A percentile compares a stretch with the other conserved stretches of the same genome.
phyloP scores from a whole-genome alignment of 2,888 invertebrate species.

The Choreutis nemorana region DNA sequence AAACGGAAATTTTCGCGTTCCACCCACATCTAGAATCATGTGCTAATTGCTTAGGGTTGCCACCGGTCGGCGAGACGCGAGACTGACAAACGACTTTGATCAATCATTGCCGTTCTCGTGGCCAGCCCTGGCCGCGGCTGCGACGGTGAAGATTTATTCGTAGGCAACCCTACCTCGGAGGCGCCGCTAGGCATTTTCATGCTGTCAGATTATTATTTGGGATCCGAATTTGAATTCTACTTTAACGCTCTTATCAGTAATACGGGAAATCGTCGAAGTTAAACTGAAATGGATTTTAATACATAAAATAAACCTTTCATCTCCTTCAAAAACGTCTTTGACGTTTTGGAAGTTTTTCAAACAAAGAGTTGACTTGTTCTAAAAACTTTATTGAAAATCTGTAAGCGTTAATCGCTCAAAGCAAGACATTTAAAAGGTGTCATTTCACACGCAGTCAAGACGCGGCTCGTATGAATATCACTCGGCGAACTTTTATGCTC shows the following conservation, averaged over 20 bases:
- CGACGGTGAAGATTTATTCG: slow-evolving; percentile 24
- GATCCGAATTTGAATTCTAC: slow-evolving; percentile 16
- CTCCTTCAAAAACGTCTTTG: too few relatives aligned
- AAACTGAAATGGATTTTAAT: too few relatives aligned
- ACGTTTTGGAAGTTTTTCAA: too few relatives aligned
- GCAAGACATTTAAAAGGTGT: too few relatives aligned
- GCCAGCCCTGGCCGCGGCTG: slow-evolving; percentile 45
- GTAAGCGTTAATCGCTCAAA: too few relatives aligned
- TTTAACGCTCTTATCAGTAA: too few relatives aligned
- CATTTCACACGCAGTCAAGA: too few relatives aligned
- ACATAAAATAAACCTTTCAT: too few relatives aligned
- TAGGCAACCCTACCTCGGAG: slow-evolving; percentile 14
- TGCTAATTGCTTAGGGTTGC: slow-evolving; percentile 54
- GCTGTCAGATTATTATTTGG: slow-evolving; percentile 22
- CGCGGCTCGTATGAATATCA: too few relatives aligned
- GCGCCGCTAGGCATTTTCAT: slow-evolving; percentile 24
- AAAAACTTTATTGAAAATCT: too few relatives aligned
- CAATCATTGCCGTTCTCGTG: slow-evolving; percentile 56
- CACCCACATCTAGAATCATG: slow-evolving; percentile 53
- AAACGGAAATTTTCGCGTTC: too few relatives aligned
- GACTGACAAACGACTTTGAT: slow-evolving; percentile 63
- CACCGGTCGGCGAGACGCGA: slow-evolving; percentile 53
- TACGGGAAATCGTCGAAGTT: too few relatives aligned
- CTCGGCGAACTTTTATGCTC: slow-evolving; percentile 23
- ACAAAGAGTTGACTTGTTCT: slow-evolving; percentile 1